Base-by-base conservation (phyloP, 2,888 invertebrate species). In the Achlya flavicornis region DNA sequence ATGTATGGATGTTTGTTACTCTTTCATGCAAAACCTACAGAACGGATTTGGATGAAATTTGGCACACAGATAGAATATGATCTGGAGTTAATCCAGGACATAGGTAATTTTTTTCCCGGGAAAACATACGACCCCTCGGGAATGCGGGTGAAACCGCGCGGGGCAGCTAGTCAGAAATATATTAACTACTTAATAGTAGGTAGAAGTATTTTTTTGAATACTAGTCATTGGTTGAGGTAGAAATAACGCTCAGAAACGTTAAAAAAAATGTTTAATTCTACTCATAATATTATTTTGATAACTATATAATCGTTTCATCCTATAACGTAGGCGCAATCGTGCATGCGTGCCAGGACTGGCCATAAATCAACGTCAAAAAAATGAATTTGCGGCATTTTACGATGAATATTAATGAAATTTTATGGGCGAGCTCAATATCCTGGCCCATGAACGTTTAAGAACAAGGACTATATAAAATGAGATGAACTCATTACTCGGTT, bases 321-420 rank as follows among this genome's bases (percentile, higher is more conserved):
- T 76, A 72, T 75, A 74, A 67, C 74, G 73, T 71, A 69, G 71
- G 71, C 73, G 77, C 74, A 77, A 70, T 81, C 80, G 74, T 81
- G 84, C 83, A 85, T 80, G 80, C 81, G 80, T 82, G 74, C 77
- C 76, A 74, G 73, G 70, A 65, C 69, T 73, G 72, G 76, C 68
- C 84, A 88, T 91, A 89, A 86, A 90, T 91, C 90, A 89, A 86
- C 76, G 88, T 90, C 90, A 81, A 87, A 89, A 86, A 88, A 87
- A 87, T 84, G 77, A 86, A 87, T 84, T 88, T 83, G 83, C 80
- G 79, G 79, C 80, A 79, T 81, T 86, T 86, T 85, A 80, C 80
- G 84, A 86, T 88, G 88, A 90, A 90, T 91, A 89, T 89, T 88
- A 89, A 91, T 89, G 85, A 85, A 84, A 85, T 81, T 81, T 82